These are phyloP conservation scores for Nomada fabriciana DNA, from an alignment of 2,888 invertebrate species.

Conservation along the genomic window DNA sequence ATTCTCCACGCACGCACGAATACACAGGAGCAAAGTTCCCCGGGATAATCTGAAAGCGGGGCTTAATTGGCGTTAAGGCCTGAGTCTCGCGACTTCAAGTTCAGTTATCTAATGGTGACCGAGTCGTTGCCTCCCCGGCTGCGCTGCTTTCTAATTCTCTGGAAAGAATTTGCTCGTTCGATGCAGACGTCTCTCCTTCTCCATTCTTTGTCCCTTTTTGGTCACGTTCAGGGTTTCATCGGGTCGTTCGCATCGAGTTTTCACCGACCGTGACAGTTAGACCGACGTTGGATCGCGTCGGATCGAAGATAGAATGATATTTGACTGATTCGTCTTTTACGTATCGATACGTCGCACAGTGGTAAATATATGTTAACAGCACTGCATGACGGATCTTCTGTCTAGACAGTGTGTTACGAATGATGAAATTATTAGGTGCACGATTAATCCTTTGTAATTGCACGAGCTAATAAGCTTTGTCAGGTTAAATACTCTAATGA, in stretches of 20 bases:
- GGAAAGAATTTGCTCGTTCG: conserved; percentile 41
- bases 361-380: too few species aligned
- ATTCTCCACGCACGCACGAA: not conserved
- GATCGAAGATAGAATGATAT: too few species aligned
- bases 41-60: conserved; percentile 13
- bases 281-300: too few species aligned
- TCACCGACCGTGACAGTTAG: conserved; percentile 15
- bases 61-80: conserved; percentile 38
- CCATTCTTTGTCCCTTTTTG: conserved; percentile 1
- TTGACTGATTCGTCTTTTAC: too few species aligned
- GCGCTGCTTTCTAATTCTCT: conserved; percentile 49
- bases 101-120: conserved; percentile 48
- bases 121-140: not conserved
- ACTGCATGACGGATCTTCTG: too few species aligned
- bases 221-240: not conserved
- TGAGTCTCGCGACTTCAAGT: conserved; percentile 30
- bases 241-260: conserved; percentile 13
- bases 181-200: conserved; percentile 12
- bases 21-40: not conserved
- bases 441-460: too few species aligned
- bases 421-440: too few species aligned
- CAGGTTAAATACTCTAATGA: too few species aligned
- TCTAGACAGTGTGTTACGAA: too few species aligned
- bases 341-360: too few species aligned
- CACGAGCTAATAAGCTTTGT: too few species aligned